phyloP scores from a whole-genome alignment of 2,888 invertebrate species.

The Bhutanitis thaidina region DNA sequence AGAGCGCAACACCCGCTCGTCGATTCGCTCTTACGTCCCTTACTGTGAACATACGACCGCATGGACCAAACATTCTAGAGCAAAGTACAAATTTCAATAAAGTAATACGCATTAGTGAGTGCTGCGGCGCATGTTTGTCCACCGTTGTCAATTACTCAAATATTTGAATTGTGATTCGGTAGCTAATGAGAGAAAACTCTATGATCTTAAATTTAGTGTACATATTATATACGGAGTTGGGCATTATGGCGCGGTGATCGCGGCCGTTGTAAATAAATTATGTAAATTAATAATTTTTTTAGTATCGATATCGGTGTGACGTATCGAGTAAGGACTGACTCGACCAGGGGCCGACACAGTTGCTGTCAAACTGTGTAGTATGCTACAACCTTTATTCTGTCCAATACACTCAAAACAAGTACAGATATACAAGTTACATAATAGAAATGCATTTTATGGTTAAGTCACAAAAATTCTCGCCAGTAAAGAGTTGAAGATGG shows the following conservation, averaged over 20 bases:
- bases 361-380: slow-evolving; percentile 40
- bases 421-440: slow-evolving; percentile 68
- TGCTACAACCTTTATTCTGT: slow-evolving; percentile 67
- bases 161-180: slow-evolving; percentile 80
- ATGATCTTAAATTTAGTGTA: slow-evolving; percentile 77
- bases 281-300: slow-evolving; percentile 75
- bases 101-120: slow-evolving; percentile 72
- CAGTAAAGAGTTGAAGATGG: slow-evolving; percentile 64
- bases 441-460: slow-evolving; percentile 54
- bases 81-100: slow-evolving; percentile 75
- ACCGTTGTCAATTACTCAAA: slow-evolving; percentile 79
- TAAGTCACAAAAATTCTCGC: slow-evolving; percentile 72
- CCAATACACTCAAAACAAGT: slow-evolving; percentile 65
- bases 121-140: slow-evolving; percentile 76
- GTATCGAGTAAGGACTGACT: slow-evolving; percentile 26
- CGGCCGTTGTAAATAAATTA: slow-evolving; percentile 73
- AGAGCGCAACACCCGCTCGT: slow-evolving; percentile 2
- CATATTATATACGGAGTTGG: slow-evolving; percentile 77
- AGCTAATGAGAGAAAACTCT: slow-evolving; percentile 78
- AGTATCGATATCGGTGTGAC: slow-evolving; percentile 52
- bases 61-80: slow-evolving; percentile 76
- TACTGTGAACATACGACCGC: slow-evolving; percentile 46
- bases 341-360: slow-evolving; percentile 1
- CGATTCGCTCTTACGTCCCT: slow-evolving; percentile 20
- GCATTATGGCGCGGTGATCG: slow-evolving; percentile 71